Conservation (phyloP, 2,113 vertebrate species). For the Cheilinus undulatus region DNA sequence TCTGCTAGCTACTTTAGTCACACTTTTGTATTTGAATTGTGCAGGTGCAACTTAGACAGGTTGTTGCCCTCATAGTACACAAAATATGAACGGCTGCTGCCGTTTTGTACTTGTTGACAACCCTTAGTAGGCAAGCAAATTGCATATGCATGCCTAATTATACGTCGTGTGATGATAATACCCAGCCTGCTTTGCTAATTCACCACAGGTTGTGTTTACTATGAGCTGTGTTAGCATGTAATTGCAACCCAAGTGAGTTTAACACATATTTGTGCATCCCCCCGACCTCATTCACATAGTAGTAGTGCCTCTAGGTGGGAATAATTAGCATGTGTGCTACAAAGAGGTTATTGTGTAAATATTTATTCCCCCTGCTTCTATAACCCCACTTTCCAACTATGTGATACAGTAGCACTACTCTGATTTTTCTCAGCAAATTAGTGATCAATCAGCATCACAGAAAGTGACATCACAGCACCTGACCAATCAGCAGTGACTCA, state of each 20-base stretch:
- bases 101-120: slow-evolving; percentile 16
- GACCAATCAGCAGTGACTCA: too few species aligned
- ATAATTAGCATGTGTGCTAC: background rate
- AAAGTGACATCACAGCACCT: too few species aligned
- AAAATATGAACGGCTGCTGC: background rate
- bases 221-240: background rate
- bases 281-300: slow-evolving; percentile 13
- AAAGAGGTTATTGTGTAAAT: background rate
- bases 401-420: too few species aligned
- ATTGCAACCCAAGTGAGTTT: slow-evolving; percentile 21
- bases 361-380: background rate
- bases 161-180: background rate
- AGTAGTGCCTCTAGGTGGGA: slow-evolving; percentile 1
- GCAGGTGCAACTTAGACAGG: slow-evolving; percentile 41
- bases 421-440: too few species aligned
- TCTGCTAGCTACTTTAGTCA: slow-evolving; percentile 33
- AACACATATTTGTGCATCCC: slow-evolving; percentile 25
- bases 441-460: too few species aligned
- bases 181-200: background rate
- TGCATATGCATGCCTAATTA: slow-evolving; percentile 16
- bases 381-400: too few species aligned
- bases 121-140: background rate
- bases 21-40: slow-evolving; percentile 50
- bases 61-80: background rate
- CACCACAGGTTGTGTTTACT: slow-evolving; percentile 40